Evolutionary conservation across 2,888 invertebrate species (phyloP).

Genomic region (Apeira syringaria): DNA sequence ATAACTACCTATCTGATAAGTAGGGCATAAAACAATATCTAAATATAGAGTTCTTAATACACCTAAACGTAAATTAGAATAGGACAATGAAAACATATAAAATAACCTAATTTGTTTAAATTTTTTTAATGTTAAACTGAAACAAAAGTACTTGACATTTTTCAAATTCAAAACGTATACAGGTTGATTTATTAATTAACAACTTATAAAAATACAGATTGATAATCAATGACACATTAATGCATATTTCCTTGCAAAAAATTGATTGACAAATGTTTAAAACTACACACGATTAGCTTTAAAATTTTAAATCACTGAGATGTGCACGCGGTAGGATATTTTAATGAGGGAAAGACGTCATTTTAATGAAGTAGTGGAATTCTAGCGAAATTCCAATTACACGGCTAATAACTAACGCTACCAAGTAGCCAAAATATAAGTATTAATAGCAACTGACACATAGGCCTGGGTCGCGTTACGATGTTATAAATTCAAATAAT

Average conservation of each 20-base stretch:
- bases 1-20: constrained; percentile 2
- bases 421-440: constrained; percentile 36
- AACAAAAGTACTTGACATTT: neutral
- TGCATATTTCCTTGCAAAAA: too few species aligned
- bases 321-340: neutral
- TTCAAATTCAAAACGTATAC: too few species aligned
- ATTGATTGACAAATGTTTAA: too few species aligned
- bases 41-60: constrained; percentile 1
- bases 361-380: constrained; percentile 6
- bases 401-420: constrained; percentile 23
- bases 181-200: too few species aligned
- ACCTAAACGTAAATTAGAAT: neutral
- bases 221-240: too few species aligned
- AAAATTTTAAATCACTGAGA: neutral
- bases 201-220: too few species aligned
- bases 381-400: constrained; percentile 8
- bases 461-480: constrained; percentile 61
- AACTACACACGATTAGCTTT: neutral
- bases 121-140: neutral
- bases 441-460: constrained; percentile 48
- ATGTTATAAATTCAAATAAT: constrained; percentile 39
- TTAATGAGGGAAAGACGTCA: constrained; percentile 2
- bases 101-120: neutral
- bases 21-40: neutral
- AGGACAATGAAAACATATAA: neutral